phyloP scores from a whole-genome alignment of 2,113 vertebrate species.

The Podarcis cretensis region DNA sequence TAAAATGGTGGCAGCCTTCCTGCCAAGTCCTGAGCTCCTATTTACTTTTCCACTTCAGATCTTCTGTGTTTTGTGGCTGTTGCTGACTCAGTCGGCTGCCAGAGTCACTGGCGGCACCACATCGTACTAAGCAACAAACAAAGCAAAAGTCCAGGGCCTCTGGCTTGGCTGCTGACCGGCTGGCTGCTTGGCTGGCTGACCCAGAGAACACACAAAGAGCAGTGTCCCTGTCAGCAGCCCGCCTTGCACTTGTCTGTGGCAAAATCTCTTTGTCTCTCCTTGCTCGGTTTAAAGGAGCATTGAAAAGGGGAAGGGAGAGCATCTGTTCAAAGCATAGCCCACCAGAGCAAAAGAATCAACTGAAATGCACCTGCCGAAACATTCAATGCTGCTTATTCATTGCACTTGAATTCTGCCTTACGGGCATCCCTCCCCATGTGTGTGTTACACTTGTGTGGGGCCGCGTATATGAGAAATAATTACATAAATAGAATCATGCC shows the following conservation, averaged over 20 bases:
- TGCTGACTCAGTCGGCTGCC: conserved; percentile 56
- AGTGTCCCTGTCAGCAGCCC: neutral
- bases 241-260: neutral
- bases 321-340: neutral
- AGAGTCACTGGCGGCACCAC: conserved; percentile 54
- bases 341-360: neutral
- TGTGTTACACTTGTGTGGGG: too few species aligned
- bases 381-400: neutral
- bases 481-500: too few species aligned
- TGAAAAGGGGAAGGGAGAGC: neutral
- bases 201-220: conserved; percentile 48
- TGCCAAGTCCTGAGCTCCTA: conserved; percentile 29
- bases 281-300: neutral
- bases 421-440: too few species aligned
- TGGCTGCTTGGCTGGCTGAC: conserved; percentile 22
- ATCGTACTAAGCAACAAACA: conserved; percentile 50
- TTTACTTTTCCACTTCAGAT: conserved; percentile 39
- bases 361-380: too few species aligned
- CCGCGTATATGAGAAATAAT: too few species aligned
- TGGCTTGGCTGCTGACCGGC: conserved; percentile 23
- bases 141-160: conserved; percentile 23
- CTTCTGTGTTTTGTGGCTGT: conserved; percentile 59
- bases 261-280: neutral
- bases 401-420: neutral
- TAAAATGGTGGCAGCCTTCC: conserved; percentile 38